Evolutionary conservation across 2,888 invertebrate species (phyloP).

Genomic region (Chirona hameri): DNA sequence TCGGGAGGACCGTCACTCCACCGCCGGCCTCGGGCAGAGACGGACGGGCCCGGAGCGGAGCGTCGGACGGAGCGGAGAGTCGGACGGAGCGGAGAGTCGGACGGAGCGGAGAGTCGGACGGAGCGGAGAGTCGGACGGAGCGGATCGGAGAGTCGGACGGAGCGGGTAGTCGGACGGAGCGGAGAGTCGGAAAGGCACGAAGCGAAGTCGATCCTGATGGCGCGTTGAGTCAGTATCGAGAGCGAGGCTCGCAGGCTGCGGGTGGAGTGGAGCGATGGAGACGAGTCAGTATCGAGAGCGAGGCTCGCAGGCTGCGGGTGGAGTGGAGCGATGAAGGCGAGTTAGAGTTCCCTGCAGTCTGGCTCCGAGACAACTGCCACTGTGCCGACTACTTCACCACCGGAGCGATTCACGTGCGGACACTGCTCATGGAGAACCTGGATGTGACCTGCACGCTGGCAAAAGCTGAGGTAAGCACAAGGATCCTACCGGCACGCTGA

Average conservation of each 20-base stretch:
- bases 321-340: not conserved
- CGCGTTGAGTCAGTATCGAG: not conserved
- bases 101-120: too few species aligned
- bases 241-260: slow-evolving; percentile 28
- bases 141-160: too few species aligned
- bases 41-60: too few species aligned
- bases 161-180: too few species aligned
- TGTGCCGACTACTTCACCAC: slow-evolving; percentile 29
- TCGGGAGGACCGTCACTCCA: too few species aligned
- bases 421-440: slow-evolving; percentile 28
- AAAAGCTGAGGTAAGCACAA: not conserved
- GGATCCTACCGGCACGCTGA: not conserved
- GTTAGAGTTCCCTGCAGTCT: slow-evolving; percentile 31
- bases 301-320: slow-evolving; percentile 34
- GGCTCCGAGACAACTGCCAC: slow-evolving; percentile 32
- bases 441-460: not conserved
- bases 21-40: too few species aligned
- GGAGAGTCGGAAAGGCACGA: too few species aligned
- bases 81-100: too few species aligned
- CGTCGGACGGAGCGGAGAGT: too few species aligned
- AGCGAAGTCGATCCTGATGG: too few species aligned
- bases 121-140: too few species aligned
- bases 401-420: slow-evolving; percentile 34
- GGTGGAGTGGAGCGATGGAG: slow-evolving; percentile 33
- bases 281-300: not conserved